Conservation (phyloP, 2,888 invertebrate species). For the Hemithea aestivaria region DNA sequence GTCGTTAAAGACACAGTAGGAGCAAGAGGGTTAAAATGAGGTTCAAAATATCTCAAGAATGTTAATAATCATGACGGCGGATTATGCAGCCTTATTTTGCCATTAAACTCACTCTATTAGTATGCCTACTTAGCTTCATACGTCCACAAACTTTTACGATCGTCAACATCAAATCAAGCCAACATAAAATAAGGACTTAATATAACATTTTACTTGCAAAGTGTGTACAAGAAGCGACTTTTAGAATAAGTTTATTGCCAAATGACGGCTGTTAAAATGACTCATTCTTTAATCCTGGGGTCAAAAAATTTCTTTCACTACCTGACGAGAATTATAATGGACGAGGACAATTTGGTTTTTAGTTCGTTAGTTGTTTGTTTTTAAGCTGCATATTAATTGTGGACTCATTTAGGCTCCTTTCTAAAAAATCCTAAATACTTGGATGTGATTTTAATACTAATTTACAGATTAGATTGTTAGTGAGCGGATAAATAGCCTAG, state of each 20-base stretch:
- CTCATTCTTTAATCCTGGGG: constrained; percentile 57
- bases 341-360: constrained; percentile 49
- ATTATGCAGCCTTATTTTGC: too few relatives aligned
- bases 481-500: too few relatives aligned
- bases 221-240: constrained; percentile 36
- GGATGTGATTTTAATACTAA: constrained; percentile 16
- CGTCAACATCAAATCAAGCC: constrained; percentile 15
- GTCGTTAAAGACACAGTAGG: too few relatives aligned
- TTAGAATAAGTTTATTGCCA: constrained; percentile 60
- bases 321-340: constrained; percentile 54
- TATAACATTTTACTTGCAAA: constrained; percentile 42
- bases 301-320: constrained; percentile 59
- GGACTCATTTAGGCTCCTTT: constrained; percentile 56
- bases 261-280: constrained; percentile 63
- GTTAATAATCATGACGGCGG: too few relatives aligned
- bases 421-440: constrained; percentile 40
- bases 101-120: too few relatives aligned
- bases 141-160: constrained; percentile 7
- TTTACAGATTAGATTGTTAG: too few relatives aligned
- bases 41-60: too few relatives aligned
- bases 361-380: constrained; percentile 44
- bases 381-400: constrained; percentile 55
- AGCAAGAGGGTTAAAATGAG: too few relatives aligned
- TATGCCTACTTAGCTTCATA: not conserved
- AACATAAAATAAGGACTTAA: constrained; percentile 26